Evolutionary conservation across 2,113 vertebrate genomes (phyloP).

Genomic region (Onychostruthus taczanowskii): DNA sequence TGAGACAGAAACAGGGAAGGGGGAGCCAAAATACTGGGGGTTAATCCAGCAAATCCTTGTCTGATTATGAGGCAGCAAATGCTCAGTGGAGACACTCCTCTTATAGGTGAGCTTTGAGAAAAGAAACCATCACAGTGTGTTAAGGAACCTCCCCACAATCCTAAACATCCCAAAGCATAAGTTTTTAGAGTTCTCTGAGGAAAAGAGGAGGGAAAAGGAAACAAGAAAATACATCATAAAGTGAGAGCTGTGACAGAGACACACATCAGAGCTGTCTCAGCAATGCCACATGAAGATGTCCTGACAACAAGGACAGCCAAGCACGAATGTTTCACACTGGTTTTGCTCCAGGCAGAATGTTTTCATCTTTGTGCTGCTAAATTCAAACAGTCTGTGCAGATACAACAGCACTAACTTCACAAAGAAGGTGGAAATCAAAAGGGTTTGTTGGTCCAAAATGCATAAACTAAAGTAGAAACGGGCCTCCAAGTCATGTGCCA

Average conservation of each 20-base stretch:
- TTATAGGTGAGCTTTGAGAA: background rate
- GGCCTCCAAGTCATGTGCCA: background rate
- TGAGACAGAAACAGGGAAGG: background rate
- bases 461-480: background rate
- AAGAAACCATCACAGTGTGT: background rate
- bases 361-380: conserved; percentile 32
- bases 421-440: conserved; percentile 42
- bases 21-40: background rate
- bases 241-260: background rate
- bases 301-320: background rate
- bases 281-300: background rate
- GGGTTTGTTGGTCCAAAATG: background rate
- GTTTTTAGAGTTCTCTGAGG: background rate
- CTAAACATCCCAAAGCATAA: background rate
- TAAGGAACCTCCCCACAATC: background rate
- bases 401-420: conserved; percentile 2
- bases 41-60: background rate
- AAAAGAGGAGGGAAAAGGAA: background rate
- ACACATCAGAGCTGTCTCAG: background rate
- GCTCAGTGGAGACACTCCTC: background rate
- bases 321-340: background rate
- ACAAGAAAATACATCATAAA: background rate
- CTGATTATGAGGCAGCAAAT: background rate
- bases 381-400: conserved; percentile 36
- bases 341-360: conserved; percentile 24